These are phyloP conservation scores for Phortica magna DNA, from an alignment of 2,888 invertebrate species.

Conservation along the genomic window DNA sequence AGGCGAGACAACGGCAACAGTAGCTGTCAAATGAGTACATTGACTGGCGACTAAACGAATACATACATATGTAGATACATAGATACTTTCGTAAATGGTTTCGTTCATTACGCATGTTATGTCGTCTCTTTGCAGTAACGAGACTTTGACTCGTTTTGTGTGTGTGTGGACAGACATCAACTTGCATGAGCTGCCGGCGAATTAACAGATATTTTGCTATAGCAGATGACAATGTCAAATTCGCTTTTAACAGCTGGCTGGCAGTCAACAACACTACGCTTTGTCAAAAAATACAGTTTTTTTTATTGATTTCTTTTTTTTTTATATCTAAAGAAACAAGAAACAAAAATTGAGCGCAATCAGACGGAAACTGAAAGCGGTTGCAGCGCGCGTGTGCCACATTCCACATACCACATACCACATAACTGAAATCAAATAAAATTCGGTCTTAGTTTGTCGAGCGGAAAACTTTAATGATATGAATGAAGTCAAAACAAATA, in stretches of 20 bases:
- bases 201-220: too few species aligned
- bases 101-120: background rate
- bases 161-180: too few species aligned
- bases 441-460: background rate
- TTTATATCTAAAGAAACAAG: background rate
- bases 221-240: too few species aligned
- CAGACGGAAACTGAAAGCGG: background rate
- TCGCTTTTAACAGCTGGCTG: too few species aligned
- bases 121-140: background rate
- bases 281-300: background rate
- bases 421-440: background rate
- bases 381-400: background rate
- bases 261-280: too few species aligned
- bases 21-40: background rate
- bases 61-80: background rate
- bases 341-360: background rate
- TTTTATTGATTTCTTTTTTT: background rate
- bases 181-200: too few species aligned
- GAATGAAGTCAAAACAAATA: background rate
- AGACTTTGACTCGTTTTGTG: too few species aligned
- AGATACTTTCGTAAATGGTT: background rate
- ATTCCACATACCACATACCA: background rate
- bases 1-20: background rate
- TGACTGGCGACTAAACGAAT: background rate
- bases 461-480: background rate